Conservation (phyloP, 92 coral and sea anemone species). For the Parazoanthus swiftii region DNA sequence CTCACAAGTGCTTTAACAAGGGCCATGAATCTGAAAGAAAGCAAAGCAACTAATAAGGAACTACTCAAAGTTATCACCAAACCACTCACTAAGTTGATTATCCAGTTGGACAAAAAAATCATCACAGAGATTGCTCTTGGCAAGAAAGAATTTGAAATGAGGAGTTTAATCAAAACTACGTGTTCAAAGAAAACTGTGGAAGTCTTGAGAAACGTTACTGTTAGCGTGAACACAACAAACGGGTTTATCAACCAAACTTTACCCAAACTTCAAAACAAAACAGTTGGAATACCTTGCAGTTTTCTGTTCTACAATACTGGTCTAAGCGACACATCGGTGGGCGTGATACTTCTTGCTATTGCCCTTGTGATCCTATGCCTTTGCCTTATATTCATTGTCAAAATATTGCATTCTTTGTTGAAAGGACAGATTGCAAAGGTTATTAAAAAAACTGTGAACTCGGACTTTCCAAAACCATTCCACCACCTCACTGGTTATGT, state of each 20-base stretch:
- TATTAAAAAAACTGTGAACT: constrained; percentile 27
- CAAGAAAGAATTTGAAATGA: constrained; percentile 38
- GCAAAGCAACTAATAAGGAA: constrained; percentile 43
- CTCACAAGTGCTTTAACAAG: constrained; percentile 35
- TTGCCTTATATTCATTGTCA: constrained; percentile 72
- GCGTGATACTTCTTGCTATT: constrained; percentile 42
- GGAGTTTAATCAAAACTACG: constrained; percentile 60
- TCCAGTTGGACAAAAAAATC: constrained; percentile 78
- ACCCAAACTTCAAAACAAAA: neutral
- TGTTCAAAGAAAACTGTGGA: constrained; percentile 44
- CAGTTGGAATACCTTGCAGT: constrained; percentile 11
- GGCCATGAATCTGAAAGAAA: constrained; percentile 33
- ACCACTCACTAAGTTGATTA: constrained; percentile 61
- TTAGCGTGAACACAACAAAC: neutral
- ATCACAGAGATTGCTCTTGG: constrained; percentile 76
- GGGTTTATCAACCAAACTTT: too few species aligned
- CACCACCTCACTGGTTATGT: constrained; percentile 32
- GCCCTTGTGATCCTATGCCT: constrained; percentile 53
- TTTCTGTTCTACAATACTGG: constrained; percentile 58
- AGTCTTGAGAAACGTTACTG: too few species aligned
- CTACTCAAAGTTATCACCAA: constrained; percentile 48
- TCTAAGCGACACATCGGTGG: constrained; percentile 50
- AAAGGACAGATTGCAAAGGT: constrained; percentile 55
- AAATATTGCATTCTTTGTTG: constrained; percentile 55
- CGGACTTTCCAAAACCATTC: constrained; percentile 41